Evolutionary conservation across 2,113 vertebrate species (phyloP), one percentile per base, ranked within the genome.

Genomic region (Myodes glareolus): DNA sequence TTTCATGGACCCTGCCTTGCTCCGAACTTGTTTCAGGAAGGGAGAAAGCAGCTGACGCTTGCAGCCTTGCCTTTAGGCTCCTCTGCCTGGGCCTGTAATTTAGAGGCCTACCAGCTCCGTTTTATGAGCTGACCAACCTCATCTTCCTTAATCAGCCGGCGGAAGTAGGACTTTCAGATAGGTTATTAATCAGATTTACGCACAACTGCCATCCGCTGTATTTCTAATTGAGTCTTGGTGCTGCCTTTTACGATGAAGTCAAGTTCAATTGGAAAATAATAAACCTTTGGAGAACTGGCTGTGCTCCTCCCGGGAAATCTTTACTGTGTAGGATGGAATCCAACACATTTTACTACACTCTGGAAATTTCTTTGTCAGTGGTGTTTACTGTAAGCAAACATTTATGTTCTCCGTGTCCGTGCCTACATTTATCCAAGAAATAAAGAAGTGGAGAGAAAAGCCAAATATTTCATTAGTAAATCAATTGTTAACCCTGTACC

Each of bases 181-280:
- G 76, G 47, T 84, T 96, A 92, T 96, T 94, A 85, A 96, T 96
- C 86, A 96, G 86, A 96, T 96, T 94, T 96, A 92, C 17, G 78
- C 63, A 85, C 82, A 90, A 55, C 86, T 95, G 77, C 58, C 82
- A 67, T 76, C 67, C 65, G 84, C 78, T 90, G 50, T 96, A 90
- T 97, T 97, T 98, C 91, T 89, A 75, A 50, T 91, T 94, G 87
- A 91, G 47, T 29, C 78, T 95, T 50, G 45, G n/a, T 81, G 13
- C 89, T 90, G 50, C 50, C 75, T 93, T 94, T 97, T 92, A 68
- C 52, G 85, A 84, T 6, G 90, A 96, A 97, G 96, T 95, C 95
- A 97, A 94, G 73, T 96, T 95, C 86, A 93, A 82, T 45, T 88
- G 85, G 89, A 94, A 95, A 97, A 97, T 95, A 94, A 96, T 96